Conservation (phyloP, 2,888 invertebrate species). For the Melanostoma scalare region DNA sequence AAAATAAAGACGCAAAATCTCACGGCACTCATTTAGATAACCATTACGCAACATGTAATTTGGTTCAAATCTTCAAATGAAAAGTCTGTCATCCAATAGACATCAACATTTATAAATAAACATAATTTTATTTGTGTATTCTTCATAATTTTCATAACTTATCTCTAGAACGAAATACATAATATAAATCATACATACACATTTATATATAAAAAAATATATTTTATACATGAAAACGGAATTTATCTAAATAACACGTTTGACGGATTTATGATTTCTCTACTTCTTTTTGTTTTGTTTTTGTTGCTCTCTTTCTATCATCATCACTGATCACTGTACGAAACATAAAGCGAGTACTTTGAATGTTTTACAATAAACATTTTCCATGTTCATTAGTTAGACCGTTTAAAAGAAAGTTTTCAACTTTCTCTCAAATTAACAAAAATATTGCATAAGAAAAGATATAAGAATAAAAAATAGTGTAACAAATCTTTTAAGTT, state of each 20-base stretch:
- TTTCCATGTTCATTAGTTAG: not conserved
- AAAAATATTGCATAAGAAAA: conserved; percentile 30
- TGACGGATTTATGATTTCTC: conserved; percentile 69
- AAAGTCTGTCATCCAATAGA: too few species aligned
- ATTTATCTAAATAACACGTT: conserved; percentile 70
- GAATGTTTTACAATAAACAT: not conserved
- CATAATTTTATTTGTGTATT: conserved; percentile 57
- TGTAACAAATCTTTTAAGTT: conserved; percentile 23
- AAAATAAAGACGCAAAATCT: too few species aligned
- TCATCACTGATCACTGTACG: conserved; percentile 16
- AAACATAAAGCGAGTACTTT: conserved; percentile 2
- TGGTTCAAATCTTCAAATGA: too few species aligned
- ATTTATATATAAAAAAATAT: conserved; percentile 63
- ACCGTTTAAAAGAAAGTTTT: conserved; percentile 1
- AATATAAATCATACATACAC: conserved; percentile 70
- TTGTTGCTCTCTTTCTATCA: conserved; percentile 37
- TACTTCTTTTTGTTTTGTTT: conserved; percentile 21
- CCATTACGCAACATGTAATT: too few species aligned
- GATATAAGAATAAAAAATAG: conserved; percentile 3
- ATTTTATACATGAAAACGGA: conserved; percentile 62
- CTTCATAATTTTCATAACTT: conserved; percentile 62
- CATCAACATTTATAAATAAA: conserved; percentile 33
- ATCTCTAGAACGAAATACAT: conserved; percentile 71
- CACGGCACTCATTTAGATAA: too few species aligned
- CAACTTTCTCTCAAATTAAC: conserved; percentile 3